Percentiles rank a stretch among this genome's conserved stretches.
phyloP scores from a whole-genome alignment of 2,888 invertebrate genomes.

The Notocelia uddmanniana region DNA sequence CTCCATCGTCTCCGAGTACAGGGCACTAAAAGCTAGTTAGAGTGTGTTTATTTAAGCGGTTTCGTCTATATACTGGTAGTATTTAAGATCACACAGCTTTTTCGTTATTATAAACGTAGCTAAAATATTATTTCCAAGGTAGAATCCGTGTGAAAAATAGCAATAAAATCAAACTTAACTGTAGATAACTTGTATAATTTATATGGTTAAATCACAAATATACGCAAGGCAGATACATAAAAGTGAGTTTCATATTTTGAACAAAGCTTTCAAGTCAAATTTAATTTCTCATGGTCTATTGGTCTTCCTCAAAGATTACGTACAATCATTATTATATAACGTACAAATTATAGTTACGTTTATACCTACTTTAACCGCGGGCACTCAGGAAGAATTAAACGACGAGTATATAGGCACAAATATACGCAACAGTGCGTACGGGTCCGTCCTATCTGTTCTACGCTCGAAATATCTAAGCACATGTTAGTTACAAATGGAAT shows the following conservation, averaged over 20 bases:
- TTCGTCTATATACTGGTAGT: no score
- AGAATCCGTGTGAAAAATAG: no score
- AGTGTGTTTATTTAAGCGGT: no score
- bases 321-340: neutral
- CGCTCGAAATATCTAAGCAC: slow-evolving; percentile 50
- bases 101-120: no score
- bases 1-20: slow-evolving; percentile 1
- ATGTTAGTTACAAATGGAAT: slow-evolving; percentile 55
- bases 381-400: slow-evolving; percentile 17
- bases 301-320: neutral
- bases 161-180: no score
- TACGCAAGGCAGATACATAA: neutral
- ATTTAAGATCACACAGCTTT: no score
- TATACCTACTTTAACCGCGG: slow-evolving; percentile 1
- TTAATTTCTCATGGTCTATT: neutral
- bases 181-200: no score
- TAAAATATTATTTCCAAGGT: no score
- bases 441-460: slow-evolving; percentile 48
- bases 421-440: slow-evolving; percentile 35
- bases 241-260: neutral
- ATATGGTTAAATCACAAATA: no score
- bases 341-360: neutral
- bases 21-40: neutral
- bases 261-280: neutral
- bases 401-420: slow-evolving; percentile 1